These are phyloP conservation scores for Tragelaphus imberbis DNA, from an alignment of 2,113 vertebrate species.

Conservation along the genomic window DNA sequence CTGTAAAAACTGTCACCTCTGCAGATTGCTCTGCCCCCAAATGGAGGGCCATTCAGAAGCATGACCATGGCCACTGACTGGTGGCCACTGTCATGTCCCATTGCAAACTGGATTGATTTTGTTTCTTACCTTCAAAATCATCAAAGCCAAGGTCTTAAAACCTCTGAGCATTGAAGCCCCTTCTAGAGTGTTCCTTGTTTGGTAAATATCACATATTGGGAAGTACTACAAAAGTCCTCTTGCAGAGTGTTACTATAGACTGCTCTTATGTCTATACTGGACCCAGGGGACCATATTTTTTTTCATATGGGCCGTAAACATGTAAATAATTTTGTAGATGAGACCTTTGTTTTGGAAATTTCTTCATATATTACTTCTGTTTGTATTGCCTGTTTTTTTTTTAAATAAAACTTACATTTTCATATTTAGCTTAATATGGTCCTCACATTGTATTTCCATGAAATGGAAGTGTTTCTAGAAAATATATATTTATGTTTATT, in stretches of 20 bases:
- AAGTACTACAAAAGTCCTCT: not conserved
- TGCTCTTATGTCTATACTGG: not conserved
- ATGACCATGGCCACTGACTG: not conserved
- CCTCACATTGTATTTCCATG: not conserved
- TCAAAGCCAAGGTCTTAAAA: not conserved
- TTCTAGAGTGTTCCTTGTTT: not conserved
- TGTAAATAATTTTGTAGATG: constrained; percentile 50
- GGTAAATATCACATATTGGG: not conserved
- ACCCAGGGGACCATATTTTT: not conserved
- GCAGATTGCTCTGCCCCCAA: not conserved
- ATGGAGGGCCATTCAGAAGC: not conserved
- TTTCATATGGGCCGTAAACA: not conserved
- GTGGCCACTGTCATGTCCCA: not conserved
- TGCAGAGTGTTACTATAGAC: not conserved
- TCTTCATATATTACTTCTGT: not conserved
- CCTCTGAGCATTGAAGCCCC: not conserved
- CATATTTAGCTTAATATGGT: not conserved
- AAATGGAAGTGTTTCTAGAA: not conserved
- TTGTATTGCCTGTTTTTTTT: not conserved
- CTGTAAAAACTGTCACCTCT: not conserved
- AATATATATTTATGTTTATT: not conserved
- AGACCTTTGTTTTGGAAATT: constrained; percentile 9
- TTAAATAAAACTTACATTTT: constrained; percentile 49
- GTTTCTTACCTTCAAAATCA: constrained; percentile 10
- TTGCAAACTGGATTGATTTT: not conserved